These are phyloP conservation scores for Drosophila bunnanda DNA, from an alignment of 2,888 invertebrate genomes.

Conservation along the genomic window DNA sequence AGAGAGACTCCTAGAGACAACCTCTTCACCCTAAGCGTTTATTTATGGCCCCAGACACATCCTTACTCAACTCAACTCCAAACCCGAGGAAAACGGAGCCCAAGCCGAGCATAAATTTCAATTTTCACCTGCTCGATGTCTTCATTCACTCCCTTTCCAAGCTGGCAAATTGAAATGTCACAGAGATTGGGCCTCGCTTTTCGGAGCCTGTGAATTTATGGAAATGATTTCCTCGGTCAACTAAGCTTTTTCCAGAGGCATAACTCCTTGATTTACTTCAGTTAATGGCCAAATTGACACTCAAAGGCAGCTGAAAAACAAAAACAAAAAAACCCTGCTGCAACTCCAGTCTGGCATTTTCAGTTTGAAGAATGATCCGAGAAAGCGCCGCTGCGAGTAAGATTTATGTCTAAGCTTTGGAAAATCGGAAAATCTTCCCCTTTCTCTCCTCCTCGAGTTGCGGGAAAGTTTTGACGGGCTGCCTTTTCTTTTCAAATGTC, in stretches of 20 bases:
- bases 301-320: constrained; percentile 42
- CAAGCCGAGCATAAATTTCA: constrained; percentile 61
- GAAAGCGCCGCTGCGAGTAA: constrained; percentile 45
- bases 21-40: constrained; percentile 34
- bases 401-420: constrained; percentile 44
- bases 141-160: constrained; percentile 14
- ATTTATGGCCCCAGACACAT: constrained; percentile 56
- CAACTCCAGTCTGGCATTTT: constrained; percentile 15
- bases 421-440: constrained; percentile 15
- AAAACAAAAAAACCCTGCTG: constrained; percentile 1
- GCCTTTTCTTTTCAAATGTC: constrained; percentile 3
- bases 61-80: constrained; percentile 29
- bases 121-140: constrained; percentile 65
- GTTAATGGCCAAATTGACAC: constrained; percentile 51
- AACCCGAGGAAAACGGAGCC: constrained; percentile 1
- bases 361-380: constrained; percentile 61
- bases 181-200: constrained; percentile 39
- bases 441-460: constrained; percentile 6
- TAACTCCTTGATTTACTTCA: constrained; percentile 34
- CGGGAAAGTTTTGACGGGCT: constrained; percentile 43
- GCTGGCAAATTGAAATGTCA: constrained; percentile 71
- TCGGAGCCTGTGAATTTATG: constrained; percentile 42
- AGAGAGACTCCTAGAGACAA: constrained; percentile 14
- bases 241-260: background rate
- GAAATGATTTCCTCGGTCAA: constrained; percentile 57